Base-by-base conservation (phyloP, 2,797 vertebrate genomes). In the Lepilemur ruficaudatus region DNA sequence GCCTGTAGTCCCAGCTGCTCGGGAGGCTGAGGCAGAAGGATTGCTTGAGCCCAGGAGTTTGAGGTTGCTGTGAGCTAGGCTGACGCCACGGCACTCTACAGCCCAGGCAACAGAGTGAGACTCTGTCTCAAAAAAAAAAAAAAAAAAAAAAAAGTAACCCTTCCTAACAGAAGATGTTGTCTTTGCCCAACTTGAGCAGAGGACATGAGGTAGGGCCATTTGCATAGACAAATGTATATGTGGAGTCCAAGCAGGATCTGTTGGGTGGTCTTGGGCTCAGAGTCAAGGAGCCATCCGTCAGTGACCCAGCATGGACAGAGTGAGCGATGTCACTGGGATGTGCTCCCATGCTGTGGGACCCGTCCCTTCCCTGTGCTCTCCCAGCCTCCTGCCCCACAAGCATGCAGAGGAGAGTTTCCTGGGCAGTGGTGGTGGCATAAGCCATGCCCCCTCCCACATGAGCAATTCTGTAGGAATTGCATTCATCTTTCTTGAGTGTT, bases 141-240 rank as follows among this genome's bases (percentile, higher is more conserved):
- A n/a, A n/a, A n/a, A n/a, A n/a, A n/a, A n/a, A n/a, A 59, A 76
- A 86, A 93, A 87, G 57, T 80, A 89, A 94, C 20, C 35, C 69
- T 92, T 69, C 69, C n/a, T 7, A 61, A 79, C 30, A 73, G 48
- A 94, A 93, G 78, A 85, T 35, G 35, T 59, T 67, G 69, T 80
- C 35, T 35, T 96, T 7, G 3, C n/a, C 41, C 78, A 87, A 1
- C 17, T 23, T 80, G 43, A 95, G 41, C 30, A 32, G 59, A 89
- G 43, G 28, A 18, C 18, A 5, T 0, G 4, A 79, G 55, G 32
- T 20, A 28, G 35, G 79, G 50, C 22, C 20, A 8, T 43, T 80
- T 84, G 18, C 22, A 25, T 43, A 63, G 78, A 63, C 72, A 76
- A 91, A 50, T 2, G 2, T 63, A 15, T 32, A 43, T 5, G 8